Conservation (phyloP, 2,113 vertebrate genomes). For the Seriola dumerili region DNA sequence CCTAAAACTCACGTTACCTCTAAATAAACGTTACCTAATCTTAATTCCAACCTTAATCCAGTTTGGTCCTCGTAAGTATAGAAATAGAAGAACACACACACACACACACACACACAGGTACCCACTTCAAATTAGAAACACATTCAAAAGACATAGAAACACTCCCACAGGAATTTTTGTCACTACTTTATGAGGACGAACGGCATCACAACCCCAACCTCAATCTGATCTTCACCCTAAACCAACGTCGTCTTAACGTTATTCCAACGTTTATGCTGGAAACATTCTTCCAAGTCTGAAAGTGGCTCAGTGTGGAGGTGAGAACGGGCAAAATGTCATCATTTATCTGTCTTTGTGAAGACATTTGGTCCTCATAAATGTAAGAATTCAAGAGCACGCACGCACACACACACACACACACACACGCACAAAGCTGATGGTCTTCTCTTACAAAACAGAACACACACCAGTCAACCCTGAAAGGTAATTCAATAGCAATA, state of each 20-base stretch:
- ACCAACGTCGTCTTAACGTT: not conserved
- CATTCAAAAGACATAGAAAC: not conserved
- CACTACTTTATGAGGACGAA: not conserved
- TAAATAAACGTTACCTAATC: not conserved
- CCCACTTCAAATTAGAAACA: not conserved
- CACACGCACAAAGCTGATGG: slow-evolving; percentile 18
- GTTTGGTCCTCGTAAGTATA: not conserved
- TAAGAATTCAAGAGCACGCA: slow-evolving; percentile 20
- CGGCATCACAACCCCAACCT: too few species aligned
- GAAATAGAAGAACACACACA: not conserved
- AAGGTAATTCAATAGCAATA: slow-evolving; percentile 65
- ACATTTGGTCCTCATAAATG: slow-evolving; percentile 27
- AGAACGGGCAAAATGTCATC: not conserved
- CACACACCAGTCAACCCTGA: slow-evolving; percentile 52
- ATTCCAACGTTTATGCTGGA: not conserved
- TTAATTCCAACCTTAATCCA: not conserved
- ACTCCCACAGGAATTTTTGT: not conserved
- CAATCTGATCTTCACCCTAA: not conserved
- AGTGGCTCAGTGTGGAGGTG: not conserved
- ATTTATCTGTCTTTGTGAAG: not conserved
- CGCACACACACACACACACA: slow-evolving; percentile 18
- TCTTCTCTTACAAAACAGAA: slow-evolving; percentile 34
- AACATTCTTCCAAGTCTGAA: not conserved
- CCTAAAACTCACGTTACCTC: not conserved
- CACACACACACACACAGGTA: not conserved